Percentiles rank a stretch among this genome's conserved stretches.
These are phyloP conservation scores for Sander vitreus DNA, from an alignment of 2,113 vertebrate species.

Conservation along the genomic window DNA sequence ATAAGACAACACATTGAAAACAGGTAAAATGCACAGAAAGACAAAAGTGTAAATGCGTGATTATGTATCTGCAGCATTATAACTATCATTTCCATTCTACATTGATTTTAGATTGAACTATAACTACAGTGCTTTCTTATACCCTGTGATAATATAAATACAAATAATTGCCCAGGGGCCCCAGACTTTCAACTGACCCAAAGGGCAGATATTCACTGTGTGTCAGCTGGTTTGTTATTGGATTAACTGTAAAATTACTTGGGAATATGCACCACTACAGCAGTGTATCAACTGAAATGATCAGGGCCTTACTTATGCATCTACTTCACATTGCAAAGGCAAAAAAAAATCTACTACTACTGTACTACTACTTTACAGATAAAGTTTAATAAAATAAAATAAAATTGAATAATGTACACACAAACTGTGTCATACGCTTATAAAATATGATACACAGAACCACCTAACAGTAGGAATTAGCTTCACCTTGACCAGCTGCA, in stretches of 20 bases:
- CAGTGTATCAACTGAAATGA: neutral
- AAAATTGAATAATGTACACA: neutral
- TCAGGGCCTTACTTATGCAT: neutral
- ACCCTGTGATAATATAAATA: neutral
- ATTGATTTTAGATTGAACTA: neutral
- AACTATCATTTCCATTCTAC: neutral
- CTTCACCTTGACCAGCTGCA: neutral
- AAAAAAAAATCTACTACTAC: neutral
- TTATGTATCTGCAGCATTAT: neutral
- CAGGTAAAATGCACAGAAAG: neutral
- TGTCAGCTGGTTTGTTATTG: neutral
- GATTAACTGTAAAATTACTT: neutral
- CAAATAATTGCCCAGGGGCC: neutral
- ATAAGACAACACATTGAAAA: neutral
- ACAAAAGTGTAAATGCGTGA: neutral
- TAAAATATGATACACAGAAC: neutral
- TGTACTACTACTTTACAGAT: neutral
- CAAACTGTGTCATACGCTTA: neutral
- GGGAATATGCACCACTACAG: neutral
- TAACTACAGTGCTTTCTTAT: neutral
- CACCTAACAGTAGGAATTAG: neutral
- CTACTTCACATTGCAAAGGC: neutral
- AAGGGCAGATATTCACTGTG: neutral
- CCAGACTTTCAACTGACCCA: too few species aligned
- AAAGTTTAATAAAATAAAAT: neutral